These are phyloP conservation scores for Gymnocheta viridis DNA, from an alignment of 2,888 invertebrate genomes.

Conservation along the genomic window DNA sequence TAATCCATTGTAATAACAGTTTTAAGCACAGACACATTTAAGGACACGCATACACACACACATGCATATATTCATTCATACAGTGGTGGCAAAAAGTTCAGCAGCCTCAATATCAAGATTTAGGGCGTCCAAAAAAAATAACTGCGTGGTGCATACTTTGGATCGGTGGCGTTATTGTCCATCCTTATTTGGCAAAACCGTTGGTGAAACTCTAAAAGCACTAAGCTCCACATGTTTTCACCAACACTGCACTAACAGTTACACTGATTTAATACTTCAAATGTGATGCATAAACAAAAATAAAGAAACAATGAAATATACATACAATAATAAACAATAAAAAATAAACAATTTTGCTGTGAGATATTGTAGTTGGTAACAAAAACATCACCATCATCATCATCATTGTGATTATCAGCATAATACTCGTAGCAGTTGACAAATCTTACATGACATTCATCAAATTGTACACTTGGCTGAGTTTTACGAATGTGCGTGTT, in stretches of 20 bases:
- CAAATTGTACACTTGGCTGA: slow-evolving; percentile 1
- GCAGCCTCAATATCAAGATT: too few relatives aligned
- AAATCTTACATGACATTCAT: slow-evolving; percentile 54
- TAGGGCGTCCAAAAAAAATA: too few relatives aligned
- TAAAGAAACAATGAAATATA: slow-evolving; percentile 32
- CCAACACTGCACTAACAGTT: neutral
- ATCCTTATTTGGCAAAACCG: too few relatives aligned
- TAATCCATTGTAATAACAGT: slow-evolving; percentile 42
- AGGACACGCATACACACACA: neutral
- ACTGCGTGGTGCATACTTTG: too few relatives aligned
- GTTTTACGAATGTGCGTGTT: neutral
- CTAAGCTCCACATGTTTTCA: neutral
- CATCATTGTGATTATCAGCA: slow-evolving; percentile 25
- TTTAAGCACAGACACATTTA: slow-evolving; percentile 1
- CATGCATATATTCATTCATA: neutral
- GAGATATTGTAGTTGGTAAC: slow-evolving; percentile 31
- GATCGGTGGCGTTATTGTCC: too few relatives aligned
- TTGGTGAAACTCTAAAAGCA: neutral
- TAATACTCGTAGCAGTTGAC: slow-evolving; percentile 54
- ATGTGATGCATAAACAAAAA: slow-evolving; percentile 26
- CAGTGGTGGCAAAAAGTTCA: neutral
- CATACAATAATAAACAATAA: slow-evolving; percentile 25
- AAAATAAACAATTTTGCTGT: slow-evolving; percentile 35
- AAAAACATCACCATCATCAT: slow-evolving; percentile 28
- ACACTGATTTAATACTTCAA: slow-evolving; percentile 32